A percentile compares a stretch with the other conserved stretches of the same genome.
Conservation (phyloP, 1,140 invertebrate genomes). For the Idris sp. region DNA sequence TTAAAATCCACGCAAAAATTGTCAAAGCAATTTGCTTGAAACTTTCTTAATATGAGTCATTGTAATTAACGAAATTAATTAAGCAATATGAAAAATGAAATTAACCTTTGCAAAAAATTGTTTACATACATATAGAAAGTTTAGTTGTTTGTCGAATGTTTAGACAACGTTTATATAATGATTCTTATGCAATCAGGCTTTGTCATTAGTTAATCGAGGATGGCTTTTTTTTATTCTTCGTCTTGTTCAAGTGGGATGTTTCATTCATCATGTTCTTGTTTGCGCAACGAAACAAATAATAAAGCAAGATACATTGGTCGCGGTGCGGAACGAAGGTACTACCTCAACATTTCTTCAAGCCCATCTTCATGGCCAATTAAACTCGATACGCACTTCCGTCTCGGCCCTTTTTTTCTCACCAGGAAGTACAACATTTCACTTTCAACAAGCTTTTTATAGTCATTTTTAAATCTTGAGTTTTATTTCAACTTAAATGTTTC, state of each 20-base stretch:
- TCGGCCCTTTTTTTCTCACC: slow-evolving; percentile 46
- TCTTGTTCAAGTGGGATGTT: slow-evolving; percentile 40
- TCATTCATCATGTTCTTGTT: slow-evolving; percentile 54
- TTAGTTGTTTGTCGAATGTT: slow-evolving; percentile 16
- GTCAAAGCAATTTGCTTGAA: no score
- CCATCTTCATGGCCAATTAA: slow-evolving; percentile 54
- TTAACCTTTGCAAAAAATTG: no score
- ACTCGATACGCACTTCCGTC: slow-evolving; percentile 46
- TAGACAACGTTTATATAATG: slow-evolving; percentile 30
- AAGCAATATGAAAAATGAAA: no score
- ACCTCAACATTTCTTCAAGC: slow-evolving; percentile 50
- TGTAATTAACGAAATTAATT: no score
- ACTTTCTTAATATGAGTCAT: no score
- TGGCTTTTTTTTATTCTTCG: no score
- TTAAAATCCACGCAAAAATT: no score
- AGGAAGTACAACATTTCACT: no score
- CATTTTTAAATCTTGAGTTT: no score
- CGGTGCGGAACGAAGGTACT: slow-evolving; percentile 33
- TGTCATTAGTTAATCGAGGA: slow-evolving; percentile 45
- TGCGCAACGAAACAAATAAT: slow-evolving; percentile 53
- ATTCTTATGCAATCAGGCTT: slow-evolving; percentile 24
- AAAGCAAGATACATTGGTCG: slow-evolving; percentile 46
- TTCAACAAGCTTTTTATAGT: no score
- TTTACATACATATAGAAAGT: no score
- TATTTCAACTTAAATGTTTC: no score